Percentiles rank a stretch among this genome's conserved stretches.
phyloP scores from a whole-genome alignment of 2,113 vertebrate species.

The Cygnus atratus region DNA sequence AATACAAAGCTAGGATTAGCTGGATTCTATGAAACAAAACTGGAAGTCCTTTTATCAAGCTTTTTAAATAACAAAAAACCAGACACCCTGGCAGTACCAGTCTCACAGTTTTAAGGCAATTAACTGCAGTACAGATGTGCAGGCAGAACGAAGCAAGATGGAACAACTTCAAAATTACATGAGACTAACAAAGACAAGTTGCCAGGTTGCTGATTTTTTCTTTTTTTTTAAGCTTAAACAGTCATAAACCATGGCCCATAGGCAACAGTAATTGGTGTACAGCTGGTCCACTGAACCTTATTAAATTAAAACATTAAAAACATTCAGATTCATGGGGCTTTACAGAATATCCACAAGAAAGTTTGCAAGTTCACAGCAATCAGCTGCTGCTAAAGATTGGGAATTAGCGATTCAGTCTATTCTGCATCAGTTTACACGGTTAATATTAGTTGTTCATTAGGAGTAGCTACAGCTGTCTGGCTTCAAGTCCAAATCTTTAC shows the following conservation, averaged over 20 bases:
- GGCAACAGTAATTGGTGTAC: constrained; percentile 58
- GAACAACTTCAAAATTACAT: constrained; percentile 35
- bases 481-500: neutral
- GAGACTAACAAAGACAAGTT: constrained; percentile 43
- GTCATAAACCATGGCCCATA: constrained; percentile 46
- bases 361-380: constrained; percentile 5
- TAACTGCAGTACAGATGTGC: neutral
- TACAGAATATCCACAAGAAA: constrained; percentile 30
- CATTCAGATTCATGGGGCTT: constrained; percentile 15
- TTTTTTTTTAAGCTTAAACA: neutral
- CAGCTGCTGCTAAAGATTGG: neutral
- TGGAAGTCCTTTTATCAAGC: neutral
- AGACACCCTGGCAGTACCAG: neutral
- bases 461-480: neutral
- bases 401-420: neutral
- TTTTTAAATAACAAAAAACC: neutral
- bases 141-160: constrained; percentile 7
- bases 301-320: constrained; percentile 52
- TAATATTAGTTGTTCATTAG: neutral
- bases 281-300: constrained; percentile 52
- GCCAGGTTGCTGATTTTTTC: constrained; percentile 44
- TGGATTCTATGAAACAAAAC: neutral
- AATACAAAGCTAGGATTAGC: neutral
- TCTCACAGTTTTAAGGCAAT: constrained; percentile 27
- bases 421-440: neutral